These are phyloP conservation scores for Spodoptera picta DNA, from an alignment of 2,888 invertebrate genomes.

Conservation along the genomic window DNA sequence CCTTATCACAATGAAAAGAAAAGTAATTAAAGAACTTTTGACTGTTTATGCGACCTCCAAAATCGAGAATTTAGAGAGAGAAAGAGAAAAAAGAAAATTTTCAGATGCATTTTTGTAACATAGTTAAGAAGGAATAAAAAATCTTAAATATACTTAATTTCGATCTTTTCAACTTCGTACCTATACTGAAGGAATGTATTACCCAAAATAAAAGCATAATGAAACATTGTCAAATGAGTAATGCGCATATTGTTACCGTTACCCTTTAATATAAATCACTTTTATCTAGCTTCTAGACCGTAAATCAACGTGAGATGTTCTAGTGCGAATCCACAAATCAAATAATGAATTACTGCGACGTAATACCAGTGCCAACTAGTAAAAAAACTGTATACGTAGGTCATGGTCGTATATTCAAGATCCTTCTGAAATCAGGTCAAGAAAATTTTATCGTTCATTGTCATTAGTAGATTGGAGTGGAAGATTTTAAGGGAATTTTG, in stretches of 20 bases:
- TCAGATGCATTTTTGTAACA: too few relatives aligned
- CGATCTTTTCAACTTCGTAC: too few relatives aligned
- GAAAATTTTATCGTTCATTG: slow-evolving; percentile 24
- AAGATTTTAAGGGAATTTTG: not conserved
- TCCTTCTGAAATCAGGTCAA: slow-evolving; percentile 49
- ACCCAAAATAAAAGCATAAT: too few relatives aligned
- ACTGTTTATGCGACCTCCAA: too few relatives aligned
- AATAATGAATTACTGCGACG: slow-evolving; percentile 31
- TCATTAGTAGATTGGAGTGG: slow-evolving; percentile 13
- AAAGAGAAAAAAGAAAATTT: too few relatives aligned
- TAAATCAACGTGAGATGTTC: slow-evolving; percentile 19
- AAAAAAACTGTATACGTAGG: slow-evolving; percentile 28
- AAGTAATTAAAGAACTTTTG: too few relatives aligned
- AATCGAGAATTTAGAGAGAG: too few relatives aligned
- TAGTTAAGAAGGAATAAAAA: too few relatives aligned
- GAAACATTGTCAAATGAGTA: not conserved
- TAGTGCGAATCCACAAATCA: slow-evolving; percentile 25
- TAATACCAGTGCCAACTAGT: slow-evolving; percentile 34
- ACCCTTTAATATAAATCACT: not conserved
- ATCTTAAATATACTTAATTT: too few relatives aligned
- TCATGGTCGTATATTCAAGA: slow-evolving; percentile 31
- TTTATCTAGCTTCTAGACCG: not conserved
- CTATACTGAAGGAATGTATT: too few relatives aligned
- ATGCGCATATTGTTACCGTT: not conserved
- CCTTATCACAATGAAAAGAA: too few relatives aligned